Base-by-base conservation (phyloP, 2,797 vertebrate genomes). In the Schizothorax lantsangensis region DNA sequence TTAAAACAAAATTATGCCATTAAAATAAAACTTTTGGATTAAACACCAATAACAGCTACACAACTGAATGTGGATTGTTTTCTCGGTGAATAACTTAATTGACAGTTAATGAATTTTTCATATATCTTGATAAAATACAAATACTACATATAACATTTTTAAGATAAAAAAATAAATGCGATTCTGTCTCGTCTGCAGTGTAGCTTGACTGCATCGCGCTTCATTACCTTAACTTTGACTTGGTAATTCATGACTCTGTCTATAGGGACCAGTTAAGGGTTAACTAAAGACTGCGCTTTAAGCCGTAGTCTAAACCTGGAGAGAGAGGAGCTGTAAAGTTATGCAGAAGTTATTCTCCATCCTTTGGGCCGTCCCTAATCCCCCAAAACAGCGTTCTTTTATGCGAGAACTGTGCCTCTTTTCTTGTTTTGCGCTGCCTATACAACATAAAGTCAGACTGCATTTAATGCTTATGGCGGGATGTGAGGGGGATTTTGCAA, bases 361-460 rank as follows among this genome's bases (percentile, higher is more conserved):
- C 94, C 94, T 91, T 92, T 91, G 94, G 95, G 92, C 95, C 96
- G 92, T 95, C 95, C 95, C 95, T 96, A 96, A 96, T 96, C 95
- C 95, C 89, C 94, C 94, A 92, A 96, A 96, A 95, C 94, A 94
- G 93, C 93, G 94, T 95, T 96, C 95, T 94, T 96, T 96, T 95
- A 95, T 92, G 89, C 83, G 92, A 95, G 95, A 94, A 95, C 95
- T 95, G 95, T 95, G 96, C 96, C 95, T 96, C 95, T 95, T 96
- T 97, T 95, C 95, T 96, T 95, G 95, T 96, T 90, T 92, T 92
- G 94, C 95, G 95, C 95, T 95, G 95, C 96, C 96, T 96, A 96
- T 97, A 96, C 96, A 97, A 97, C 98, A 98, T 98, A 98, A 99
- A 99, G 98, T 98, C 98, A 98, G 97, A 97, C 97, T 97, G 97